Conservation (phyloP, 2,113 vertebrate species). For the Albula goreensis region DNA sequence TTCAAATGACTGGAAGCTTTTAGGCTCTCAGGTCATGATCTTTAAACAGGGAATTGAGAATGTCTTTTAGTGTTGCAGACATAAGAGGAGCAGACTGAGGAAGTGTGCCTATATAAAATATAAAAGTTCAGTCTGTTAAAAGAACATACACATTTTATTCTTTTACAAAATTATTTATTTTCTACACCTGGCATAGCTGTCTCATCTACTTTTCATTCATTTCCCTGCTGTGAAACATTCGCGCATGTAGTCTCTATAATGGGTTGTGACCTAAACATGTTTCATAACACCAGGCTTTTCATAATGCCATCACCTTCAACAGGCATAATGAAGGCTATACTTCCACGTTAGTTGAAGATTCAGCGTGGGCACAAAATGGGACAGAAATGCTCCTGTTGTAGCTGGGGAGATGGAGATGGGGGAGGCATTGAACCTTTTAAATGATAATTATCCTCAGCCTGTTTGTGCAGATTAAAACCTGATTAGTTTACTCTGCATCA, state of each 20-base stretch:
- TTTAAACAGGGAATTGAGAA: too few relatives aligned
- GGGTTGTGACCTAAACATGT: not conserved
- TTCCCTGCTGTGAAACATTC: not conserved
- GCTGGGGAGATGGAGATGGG: not conserved
- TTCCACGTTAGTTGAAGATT: not conserved
- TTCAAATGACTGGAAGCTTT: too few relatives aligned
- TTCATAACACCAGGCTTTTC: not conserved
- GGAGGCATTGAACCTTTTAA: not conserved
- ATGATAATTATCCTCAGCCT: not conserved
- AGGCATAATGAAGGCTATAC: not conserved
- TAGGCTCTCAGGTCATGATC: too few relatives aligned
- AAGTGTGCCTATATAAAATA: too few relatives aligned
- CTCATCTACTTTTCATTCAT: not conserved
- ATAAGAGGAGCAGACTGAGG: too few relatives aligned
- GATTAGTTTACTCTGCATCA: not conserved
- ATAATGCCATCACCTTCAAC: not conserved
- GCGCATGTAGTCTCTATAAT: not conserved
- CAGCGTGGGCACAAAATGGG: not conserved
- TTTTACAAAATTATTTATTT: not conserved
- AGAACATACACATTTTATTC: too few relatives aligned
- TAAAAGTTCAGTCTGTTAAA: too few relatives aligned
- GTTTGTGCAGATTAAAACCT: not conserved
- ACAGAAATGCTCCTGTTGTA: not conserved
- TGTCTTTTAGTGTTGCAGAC: too few relatives aligned
- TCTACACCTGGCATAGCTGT: too few relatives aligned